Evolutionary conservation across 2,113 vertebrate genomes (phyloP), one percentile per base, ranked within the genome.

Genomic region (Athene cunicularia): DNA sequence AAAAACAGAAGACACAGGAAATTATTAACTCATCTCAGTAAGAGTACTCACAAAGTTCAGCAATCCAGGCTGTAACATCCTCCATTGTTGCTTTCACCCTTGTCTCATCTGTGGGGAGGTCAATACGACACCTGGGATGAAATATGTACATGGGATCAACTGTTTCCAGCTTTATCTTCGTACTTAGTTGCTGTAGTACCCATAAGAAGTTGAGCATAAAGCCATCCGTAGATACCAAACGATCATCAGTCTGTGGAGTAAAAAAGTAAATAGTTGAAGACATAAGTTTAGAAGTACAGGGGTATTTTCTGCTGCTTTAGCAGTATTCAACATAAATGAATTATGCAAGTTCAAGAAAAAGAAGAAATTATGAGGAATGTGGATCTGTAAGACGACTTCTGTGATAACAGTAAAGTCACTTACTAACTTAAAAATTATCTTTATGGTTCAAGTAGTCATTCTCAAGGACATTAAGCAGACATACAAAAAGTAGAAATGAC

Each of bases 201-300:
- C 99, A 99, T 64, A 99, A 97, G 97, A 99, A 99, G 98, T 99
- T 99, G 90, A 99, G 98, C 99, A 99, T 99, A 94, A 99, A 99
- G 89, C 99, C 99, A 8, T 99, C 99, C 30, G 99, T 99, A 8
- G 99, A 99, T 66, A 99, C 99, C 97, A 99, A 97, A 60, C 99
- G 99, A 94, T 99, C 99, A 18, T 99, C 99, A 11, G 99, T 99
- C 99, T 99, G 97, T 24, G 37, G 96, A 75, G 67, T 9, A 60
- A 19, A 59, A 91, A 49, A 88, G 43, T 3, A 76, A 64, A 71
- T 2, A 47, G 45, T 32, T 88, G 37, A 81, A 66, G 12, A n/a
- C 18, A 5, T 0, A 9, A 70, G n/a, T 28, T 80, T 47, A 41
- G 8, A 45, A 28, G 8, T 6, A 39, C 17, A 27, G n/a, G 18